Evolutionary conservation across 30 jellyfish, hydroid and myxozoan species (phyloP).

Genomic region (Chrysaora quinquecirrha): DNA sequence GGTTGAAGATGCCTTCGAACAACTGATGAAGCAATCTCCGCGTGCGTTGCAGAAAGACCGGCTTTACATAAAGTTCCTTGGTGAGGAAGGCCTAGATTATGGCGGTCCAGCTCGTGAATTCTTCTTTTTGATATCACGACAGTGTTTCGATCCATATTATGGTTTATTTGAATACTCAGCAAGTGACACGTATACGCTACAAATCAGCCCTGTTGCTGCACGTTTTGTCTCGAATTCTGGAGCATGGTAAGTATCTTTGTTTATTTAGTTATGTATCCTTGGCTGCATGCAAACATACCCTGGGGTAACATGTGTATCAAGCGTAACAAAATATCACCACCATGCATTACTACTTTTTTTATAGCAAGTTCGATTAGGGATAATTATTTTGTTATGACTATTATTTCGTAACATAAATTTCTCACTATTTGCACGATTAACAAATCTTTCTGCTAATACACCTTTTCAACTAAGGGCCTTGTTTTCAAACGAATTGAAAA

Average conservation of each 20-base stretch:
- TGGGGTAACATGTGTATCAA: no score
- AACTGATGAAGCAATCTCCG: conserved; percentile 88
- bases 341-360: no score
- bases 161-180: conserved; percentile 98
- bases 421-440: no score
- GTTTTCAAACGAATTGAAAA: no score
- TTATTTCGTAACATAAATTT: no score
- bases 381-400: no score
- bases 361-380: no score
- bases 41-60: conserved; percentile 93
- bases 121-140: conserved; percentile 92
- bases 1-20: conserved; percentile 96
- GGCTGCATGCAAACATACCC: no score
- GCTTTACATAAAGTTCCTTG: conserved; percentile 90
- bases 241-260: conserved; percentile 60
- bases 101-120: conserved; percentile 99
- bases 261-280: no score
- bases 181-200: conserved; percentile 96
- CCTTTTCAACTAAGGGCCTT: no score
- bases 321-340: no score
- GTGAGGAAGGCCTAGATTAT: conserved; percentile 99
- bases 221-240: conserved; percentile 64
- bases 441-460: no score
- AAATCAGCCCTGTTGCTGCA: conserved; percentile 97
- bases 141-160: conserved; percentile 92